Conservation (phyloP, 2,113 vertebrate species). For the Saccopteryx bilineata region DNA sequence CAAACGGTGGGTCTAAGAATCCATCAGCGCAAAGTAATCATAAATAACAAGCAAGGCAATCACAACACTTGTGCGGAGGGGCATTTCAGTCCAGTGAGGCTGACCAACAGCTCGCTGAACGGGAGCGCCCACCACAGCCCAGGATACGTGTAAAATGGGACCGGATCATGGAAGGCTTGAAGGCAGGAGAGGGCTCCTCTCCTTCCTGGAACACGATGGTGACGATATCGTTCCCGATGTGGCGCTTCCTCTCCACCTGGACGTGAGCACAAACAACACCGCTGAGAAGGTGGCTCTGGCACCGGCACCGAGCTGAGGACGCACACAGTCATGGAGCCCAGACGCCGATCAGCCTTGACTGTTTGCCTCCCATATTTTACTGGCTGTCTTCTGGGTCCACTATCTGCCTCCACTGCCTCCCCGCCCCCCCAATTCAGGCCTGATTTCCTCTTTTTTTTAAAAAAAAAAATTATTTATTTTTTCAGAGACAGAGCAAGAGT, state of each 20-base stretch:
- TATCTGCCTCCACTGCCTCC: fast-evolving
- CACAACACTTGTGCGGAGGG: neutral
- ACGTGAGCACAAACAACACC: slow-evolving; percentile 39
- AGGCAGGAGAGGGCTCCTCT: slow-evolving; percentile 94
- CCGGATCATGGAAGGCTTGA: slow-evolving; percentile 99
- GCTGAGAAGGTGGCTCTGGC: slow-evolving; percentile 11
- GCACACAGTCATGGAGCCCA: fast-evolving
- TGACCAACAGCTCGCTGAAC: neutral
- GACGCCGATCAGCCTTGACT: neutral
- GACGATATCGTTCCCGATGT: slow-evolving; percentile 99
- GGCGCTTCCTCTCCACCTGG: slow-evolving; percentile 98
- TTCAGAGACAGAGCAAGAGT: no score
- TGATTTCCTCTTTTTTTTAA: neutral
- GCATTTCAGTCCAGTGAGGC: neutral
- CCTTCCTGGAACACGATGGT: slow-evolving; percentile 99
- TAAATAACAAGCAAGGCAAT: fast-evolving
- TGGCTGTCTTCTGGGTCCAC: neutral
- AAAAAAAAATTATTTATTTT: no score
- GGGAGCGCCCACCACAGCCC: slow-evolving; percentile 23
- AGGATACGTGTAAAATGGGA: slow-evolving; percentile 99
- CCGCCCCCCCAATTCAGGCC: neutral
- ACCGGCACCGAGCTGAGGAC: neutral
- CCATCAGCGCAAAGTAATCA: neutral
- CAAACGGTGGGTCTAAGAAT: neutral
- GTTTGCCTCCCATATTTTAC: neutral